Conservation (phyloP, 2,113 vertebrate genomes). For the Melozone crissalis region DNA sequence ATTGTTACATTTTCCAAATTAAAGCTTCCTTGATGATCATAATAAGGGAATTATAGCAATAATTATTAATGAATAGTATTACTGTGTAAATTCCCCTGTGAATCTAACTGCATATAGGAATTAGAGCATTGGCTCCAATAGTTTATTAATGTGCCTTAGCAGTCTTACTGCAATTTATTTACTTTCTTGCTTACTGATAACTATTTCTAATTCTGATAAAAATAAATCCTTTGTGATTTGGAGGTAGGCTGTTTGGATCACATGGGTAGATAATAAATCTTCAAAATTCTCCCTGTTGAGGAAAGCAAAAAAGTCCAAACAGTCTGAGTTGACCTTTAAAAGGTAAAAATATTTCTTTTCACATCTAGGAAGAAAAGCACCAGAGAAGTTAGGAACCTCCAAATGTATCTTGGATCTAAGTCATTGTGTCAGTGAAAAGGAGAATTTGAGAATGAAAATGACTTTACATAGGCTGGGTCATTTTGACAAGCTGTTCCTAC, state of each 20-base stretch:
- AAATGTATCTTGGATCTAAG: background rate
- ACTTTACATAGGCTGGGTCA: background rate
- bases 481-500: background rate
- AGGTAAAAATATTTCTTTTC: background rate
- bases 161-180: background rate
- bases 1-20: slow-evolving; percentile 27
- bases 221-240: background rate
- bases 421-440: background rate
- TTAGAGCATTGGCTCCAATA: background rate
- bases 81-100: background rate
- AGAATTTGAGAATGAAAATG: background rate
- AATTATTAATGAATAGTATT: slow-evolving; percentile 45
- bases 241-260: background rate
- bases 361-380: background rate
- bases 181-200: background rate
- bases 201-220: background rate
- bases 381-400: background rate
- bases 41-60: slow-evolving; percentile 22
- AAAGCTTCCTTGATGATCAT: slow-evolving; percentile 23
- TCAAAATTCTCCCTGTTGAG: background rate
- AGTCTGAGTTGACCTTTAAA: background rate
- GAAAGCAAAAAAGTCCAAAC: background rate
- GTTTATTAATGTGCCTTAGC: background rate
- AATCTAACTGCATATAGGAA: background rate
- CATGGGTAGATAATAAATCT: background rate